A percentile compares a stretch with the other conserved stretches of the same genome.
Conservation (phyloP, 1,140 invertebrate species). For the Philotrypesis tridentata region DNA sequence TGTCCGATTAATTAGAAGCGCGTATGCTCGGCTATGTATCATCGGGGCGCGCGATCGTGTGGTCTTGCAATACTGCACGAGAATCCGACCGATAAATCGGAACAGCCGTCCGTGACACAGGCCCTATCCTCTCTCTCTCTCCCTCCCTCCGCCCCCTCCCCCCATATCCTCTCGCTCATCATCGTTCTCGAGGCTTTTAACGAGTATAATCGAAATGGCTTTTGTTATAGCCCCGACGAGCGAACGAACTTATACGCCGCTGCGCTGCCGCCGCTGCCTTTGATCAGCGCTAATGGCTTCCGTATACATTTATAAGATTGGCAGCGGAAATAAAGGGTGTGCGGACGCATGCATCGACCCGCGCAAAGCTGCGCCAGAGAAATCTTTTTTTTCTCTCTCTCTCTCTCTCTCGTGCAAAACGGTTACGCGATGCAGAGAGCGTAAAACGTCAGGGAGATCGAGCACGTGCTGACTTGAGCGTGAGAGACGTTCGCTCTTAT, state of each 20-base stretch:
- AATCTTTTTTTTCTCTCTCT: too few species aligned
- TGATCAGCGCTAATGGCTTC: not conserved
- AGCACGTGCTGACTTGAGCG: not conserved
- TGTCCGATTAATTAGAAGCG: not conserved
- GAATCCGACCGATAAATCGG: not conserved
- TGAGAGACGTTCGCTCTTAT: not conserved
- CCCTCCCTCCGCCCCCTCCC: too few species aligned
- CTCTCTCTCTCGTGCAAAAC: too few species aligned
- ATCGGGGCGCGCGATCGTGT: too few species aligned
- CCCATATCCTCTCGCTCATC: not conserved
- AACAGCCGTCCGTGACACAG: not conserved
- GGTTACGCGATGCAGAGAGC: not conserved
- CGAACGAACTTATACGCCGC: not conserved
- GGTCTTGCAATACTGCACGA: not conserved
- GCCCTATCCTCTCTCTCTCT: too few species aligned
- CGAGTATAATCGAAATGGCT: not conserved
- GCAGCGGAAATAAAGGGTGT: too few species aligned
- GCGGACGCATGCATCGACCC: too few species aligned
- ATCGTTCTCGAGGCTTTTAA: not conserved
- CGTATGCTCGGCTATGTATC: not conserved
- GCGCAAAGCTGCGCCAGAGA: too few species aligned
- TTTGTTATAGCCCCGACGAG: not conserved
- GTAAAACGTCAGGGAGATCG: too few species aligned
- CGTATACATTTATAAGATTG: not conserved
- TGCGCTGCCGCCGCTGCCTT: not conserved